Evolutionary conservation across 1,140 invertebrate species (phyloP).

Genomic region (Anoplophora glabripennis): DNA sequence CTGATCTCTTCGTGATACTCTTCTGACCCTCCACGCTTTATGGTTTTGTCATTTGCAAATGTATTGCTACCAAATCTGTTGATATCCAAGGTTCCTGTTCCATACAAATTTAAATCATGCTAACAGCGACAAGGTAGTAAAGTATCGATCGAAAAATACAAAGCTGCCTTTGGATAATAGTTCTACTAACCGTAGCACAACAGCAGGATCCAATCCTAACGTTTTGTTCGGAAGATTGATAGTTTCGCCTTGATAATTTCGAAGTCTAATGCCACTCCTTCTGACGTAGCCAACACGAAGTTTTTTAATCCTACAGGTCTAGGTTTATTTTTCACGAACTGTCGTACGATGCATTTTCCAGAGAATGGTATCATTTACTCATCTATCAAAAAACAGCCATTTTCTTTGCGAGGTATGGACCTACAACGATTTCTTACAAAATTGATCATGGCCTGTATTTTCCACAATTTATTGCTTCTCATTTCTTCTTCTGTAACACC

Average conservation of each 20-base stretch:
- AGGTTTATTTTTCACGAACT: constrained; percentile 25
- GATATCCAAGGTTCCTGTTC: constrained; percentile 4
- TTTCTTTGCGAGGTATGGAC: not conserved
- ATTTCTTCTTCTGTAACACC: too few relatives aligned
- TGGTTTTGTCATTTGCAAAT: constrained; percentile 3
- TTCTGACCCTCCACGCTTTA: not conserved
- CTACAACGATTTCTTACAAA: not conserved
- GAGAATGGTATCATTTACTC: constrained; percentile 33
- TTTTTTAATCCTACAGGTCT: constrained; percentile 7
- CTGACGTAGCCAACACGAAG: not conserved
- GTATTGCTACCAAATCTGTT: not conserved
- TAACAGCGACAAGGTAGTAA: constrained; percentile 14
- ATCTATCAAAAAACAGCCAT: constrained; percentile 29
- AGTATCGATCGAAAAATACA: constrained; percentile 16
- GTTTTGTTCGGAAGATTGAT: constrained; percentile 15
- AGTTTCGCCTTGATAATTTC: constrained; percentile 4
- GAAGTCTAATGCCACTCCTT: not conserved
- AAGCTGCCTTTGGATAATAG: constrained; percentile 9
- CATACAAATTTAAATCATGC: constrained; percentile 6
- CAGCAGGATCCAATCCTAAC: constrained; percentile 9
- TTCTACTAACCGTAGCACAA: constrained; percentile 8
- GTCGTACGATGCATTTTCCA: constrained; percentile 15
- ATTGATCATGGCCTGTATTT: constrained; percentile 9
- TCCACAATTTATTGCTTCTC: too few relatives aligned
- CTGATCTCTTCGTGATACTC: constrained; percentile 2